These are phyloP conservation scores for Rostratula benghalensis DNA, from an alignment of 2,113 vertebrate genomes.

Conservation along the genomic window DNA sequence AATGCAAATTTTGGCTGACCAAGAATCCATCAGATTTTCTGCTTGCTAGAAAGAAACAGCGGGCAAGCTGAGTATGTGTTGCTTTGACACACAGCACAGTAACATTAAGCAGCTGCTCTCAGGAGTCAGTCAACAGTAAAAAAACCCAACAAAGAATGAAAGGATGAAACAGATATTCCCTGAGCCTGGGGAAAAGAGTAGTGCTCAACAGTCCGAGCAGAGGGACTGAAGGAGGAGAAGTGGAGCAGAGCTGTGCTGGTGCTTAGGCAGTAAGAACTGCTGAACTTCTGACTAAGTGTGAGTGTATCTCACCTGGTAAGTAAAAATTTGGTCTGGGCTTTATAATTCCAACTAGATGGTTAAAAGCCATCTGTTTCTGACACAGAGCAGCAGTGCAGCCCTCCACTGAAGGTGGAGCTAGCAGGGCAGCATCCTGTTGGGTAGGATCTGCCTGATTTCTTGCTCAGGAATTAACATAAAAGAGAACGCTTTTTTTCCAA, in stretches of 20 bases:
- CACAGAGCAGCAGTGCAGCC: background rate
- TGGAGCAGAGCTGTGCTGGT: background rate
- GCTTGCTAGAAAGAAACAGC: background rate
- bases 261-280: background rate
- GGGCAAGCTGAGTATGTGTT: background rate
- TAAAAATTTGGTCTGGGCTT: background rate
- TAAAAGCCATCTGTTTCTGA: background rate
- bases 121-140: background rate
- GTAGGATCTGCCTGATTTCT: background rate
- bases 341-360: background rate
- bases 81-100: background rate
- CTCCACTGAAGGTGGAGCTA: background rate
- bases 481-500: background rate
- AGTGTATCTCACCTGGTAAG: background rate
- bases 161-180: background rate
- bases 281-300: rapidly evolving
- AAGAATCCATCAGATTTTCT: background rate
- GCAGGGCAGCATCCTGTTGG: background rate
- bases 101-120: background rate
- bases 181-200: background rate
- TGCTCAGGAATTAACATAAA: background rate
- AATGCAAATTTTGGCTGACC: background rate
- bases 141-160: background rate
- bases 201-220: rapidly evolving
- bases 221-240: background rate